Base-by-base conservation (phyloP, 2,113 vertebrate species). In the Limanda limanda region DNA sequence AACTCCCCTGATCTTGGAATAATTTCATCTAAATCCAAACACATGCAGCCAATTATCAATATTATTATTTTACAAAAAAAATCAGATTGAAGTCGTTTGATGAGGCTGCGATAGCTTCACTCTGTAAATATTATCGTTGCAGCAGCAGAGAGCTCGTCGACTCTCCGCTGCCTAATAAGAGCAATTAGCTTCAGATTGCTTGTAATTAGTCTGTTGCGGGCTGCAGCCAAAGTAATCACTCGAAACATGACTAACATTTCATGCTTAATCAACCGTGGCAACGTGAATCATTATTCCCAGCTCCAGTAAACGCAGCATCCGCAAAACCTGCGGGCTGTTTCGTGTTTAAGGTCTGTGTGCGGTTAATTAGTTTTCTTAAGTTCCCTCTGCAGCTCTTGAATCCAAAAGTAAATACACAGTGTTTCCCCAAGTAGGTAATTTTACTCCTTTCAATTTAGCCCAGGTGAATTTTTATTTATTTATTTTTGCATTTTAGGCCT, bases 171-270 rank as follows among this genome's bases (percentile, higher is more conserved):
- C 45, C 52, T 52, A 88, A 88, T 78, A 85, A 88, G 86, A 60
- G 78, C 76, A 89, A 92, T 91, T 91, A 88, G 42, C 57, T 23
- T 63, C 37, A 5, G 65, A 60, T 37, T 59, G 54, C 68, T 31
- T 20, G 68, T 63, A 65, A 86, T 90, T 74, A 83, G 58, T 45
- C 82, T 87, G 62, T 83, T 37, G 15, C 17, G 17, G 17, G 73
- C 68, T 81, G 21, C 37, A 47, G 90, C 87, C 91, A 92, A 88
- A 89, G 58, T 69, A 83, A 91, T 65, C 83, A 73, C 18, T 27
- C 59, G 40, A 76, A 84, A 91, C 84, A 88, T 76, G 83, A 89
- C 58, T 24, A 84, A 85, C 82, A 84, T 86, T 84, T 76, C 31
- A 15, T 18, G 51, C 82, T 73, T 74, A 82, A 89, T 78, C 83